These are phyloP conservation scores for Pogoniulus pusillus DNA, from an alignment of 2,797 vertebrate genomes.

Conservation along the genomic window DNA sequence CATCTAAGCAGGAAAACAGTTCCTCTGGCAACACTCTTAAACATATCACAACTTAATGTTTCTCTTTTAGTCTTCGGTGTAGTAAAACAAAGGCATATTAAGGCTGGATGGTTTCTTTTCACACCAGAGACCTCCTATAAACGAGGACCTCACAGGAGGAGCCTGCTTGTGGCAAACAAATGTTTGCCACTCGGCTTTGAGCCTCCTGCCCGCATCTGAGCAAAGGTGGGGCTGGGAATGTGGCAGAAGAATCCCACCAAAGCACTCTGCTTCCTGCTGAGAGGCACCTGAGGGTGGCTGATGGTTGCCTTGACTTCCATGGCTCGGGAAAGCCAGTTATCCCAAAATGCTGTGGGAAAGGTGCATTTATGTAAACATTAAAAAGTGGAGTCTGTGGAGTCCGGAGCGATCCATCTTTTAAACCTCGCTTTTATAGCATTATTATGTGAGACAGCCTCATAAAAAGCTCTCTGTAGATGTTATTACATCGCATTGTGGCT, in stretches of 20 bases:
- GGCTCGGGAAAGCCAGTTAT: background rate
- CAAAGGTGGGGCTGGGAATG: background rate
- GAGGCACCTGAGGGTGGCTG: background rate
- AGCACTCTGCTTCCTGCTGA: background rate
- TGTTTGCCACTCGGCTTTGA: background rate
- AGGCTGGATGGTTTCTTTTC: background rate
- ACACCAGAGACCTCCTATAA: background rate
- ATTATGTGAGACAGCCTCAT: constrained; percentile 68
- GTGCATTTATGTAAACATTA: constrained; percentile 75
- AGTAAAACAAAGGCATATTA: background rate
- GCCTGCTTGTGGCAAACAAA: background rate
- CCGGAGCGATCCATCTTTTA: constrained; percentile 70
- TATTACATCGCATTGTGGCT: constrained; percentile 57
- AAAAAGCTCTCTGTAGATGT: constrained; percentile 76
- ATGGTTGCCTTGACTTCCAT: background rate
- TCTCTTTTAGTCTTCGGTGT: background rate
- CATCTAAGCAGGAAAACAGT: background rate
- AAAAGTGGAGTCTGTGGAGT: constrained; percentile 66
- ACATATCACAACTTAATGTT: background rate
- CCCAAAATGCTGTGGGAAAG: background rate
- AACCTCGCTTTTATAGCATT: constrained; percentile 67
- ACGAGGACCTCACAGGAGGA: background rate
- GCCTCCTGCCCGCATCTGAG: background rate
- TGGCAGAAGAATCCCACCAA: background rate
- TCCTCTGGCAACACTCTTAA: background rate